Evolutionary conservation across 2,113 vertebrate species (phyloP), one percentile per base, ranked within the genome.

Genomic region (Nothocercus julius): DNA sequence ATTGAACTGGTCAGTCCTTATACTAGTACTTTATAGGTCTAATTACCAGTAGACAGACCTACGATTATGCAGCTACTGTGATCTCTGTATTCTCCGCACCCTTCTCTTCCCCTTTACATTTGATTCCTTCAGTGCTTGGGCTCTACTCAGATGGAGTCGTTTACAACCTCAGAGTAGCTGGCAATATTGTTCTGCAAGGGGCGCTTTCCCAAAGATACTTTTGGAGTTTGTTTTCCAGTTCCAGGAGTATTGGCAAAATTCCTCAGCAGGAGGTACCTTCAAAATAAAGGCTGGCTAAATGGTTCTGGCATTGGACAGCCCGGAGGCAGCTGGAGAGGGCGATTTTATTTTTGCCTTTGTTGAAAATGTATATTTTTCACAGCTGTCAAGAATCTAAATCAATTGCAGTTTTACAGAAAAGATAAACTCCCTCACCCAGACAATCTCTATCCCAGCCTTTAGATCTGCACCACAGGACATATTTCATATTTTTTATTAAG

Each of bases 401-500:
- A 97, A 96, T 84, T 90, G 88, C 84, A 97, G 91, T 95, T 93
- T 88, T 95, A 76, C 89, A 90, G 76, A 96, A 93, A 93, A 96
- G 95, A 96, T 87, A 95, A 94, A 90, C 96, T 96, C 90, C 87
- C 82, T 93, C 89, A 93, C 91, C 93, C 92, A 95, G 91, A 75
- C 89, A 95, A 96, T 96, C 95, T 96, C 91, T 95, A 92, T 90
- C 91, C 95, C 84, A 95, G 93, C 89, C 88, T 96, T 95, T 95
- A 96, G 96, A 96, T 97, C 95, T 96, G 91, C 90, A 94, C 96
- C 92, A 93, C 82, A 87, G 92, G 87, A 87, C 96, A 93, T 95
- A 96, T 96, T 97, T 97, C 96, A 97, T 97, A 93, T 74, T 95
- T 97, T 93, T 97, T 97, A 97, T 96, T 97, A 96, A 97, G 94